Percentiles rank a stretch among this genome's conserved stretches.
These are phyloP conservation scores for Stenchaetothrips biformis DNA, from an alignment of 2,888 invertebrate species.

Conservation along the genomic window DNA sequence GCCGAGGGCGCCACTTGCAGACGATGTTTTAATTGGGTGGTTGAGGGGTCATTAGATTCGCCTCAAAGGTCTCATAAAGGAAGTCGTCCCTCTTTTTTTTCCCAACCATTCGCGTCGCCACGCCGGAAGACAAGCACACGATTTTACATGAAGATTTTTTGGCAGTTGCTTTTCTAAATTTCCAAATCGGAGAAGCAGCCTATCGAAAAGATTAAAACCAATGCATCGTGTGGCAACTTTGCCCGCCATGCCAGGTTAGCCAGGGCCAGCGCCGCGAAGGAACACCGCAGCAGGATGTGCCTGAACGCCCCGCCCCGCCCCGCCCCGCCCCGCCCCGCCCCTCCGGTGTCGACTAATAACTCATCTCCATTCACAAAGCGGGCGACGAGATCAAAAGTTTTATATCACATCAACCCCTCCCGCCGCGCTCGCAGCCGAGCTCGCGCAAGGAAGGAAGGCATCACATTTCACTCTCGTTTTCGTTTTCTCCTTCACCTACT, in stretches of 20 bases:
- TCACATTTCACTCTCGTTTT: neutral
- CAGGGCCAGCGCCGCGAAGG: too few species aligned
- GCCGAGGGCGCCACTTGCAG: neutral
- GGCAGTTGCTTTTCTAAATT: too few species aligned
- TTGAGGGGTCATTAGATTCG: neutral
- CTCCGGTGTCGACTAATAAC: neutral
- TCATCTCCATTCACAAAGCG: conserved; percentile 23
- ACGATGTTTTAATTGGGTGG: conserved; percentile 14
- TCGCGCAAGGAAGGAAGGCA: neutral
- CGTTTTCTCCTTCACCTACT: neutral
- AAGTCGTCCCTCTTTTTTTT: too few species aligned
- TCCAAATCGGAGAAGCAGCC: too few species aligned
- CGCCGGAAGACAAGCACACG: neutral
- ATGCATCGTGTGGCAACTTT: too few species aligned
- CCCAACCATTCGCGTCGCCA: neutral
- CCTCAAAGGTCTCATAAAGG: neutral
- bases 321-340: neutral
- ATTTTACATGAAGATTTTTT: neutral
- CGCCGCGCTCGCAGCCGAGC: neutral
- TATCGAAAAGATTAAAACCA: too few species aligned
- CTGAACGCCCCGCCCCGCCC: neutral
- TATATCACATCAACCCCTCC: conserved; percentile 1
- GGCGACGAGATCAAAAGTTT: conserved; percentile 23
- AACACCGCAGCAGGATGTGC: neutral
- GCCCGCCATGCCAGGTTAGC: too few species aligned